These are phyloP conservation scores for Meriones psammophilus DNA, from an alignment of 2,797 vertebrate genomes.

Conservation along the genomic window DNA sequence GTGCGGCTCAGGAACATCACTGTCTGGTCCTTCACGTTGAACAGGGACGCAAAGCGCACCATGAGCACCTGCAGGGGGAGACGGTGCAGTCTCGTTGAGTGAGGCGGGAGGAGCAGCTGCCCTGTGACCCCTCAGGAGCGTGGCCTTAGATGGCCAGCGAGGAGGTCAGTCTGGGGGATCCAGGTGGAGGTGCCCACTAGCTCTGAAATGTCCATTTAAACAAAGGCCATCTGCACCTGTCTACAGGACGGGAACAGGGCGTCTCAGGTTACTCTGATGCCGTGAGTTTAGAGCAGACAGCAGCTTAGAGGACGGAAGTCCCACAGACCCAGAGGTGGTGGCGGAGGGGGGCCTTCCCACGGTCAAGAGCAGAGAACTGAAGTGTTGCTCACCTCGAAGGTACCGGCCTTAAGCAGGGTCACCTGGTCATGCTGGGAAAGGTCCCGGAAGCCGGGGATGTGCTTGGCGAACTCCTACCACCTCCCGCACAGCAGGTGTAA, in stretches of 20 bases:
- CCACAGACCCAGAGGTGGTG: not conserved
- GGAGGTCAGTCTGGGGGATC: not conserved
- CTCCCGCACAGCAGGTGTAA: conserved; percentile 95
- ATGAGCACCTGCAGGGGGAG: conserved; percentile 91
- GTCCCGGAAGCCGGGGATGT: conserved; percentile 94
- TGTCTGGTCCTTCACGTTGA: conserved; percentile 94
- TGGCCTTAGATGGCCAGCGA: not conserved
- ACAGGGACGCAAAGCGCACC: conserved; percentile 95
- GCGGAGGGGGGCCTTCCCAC: not conserved
- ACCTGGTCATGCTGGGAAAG: conserved; percentile 95
- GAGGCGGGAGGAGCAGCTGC: not conserved
- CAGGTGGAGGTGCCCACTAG: not conserved
- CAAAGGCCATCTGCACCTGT: not conserved
- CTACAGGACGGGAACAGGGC: not conserved
- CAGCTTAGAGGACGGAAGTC: not conserved
- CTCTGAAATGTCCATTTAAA: not conserved
- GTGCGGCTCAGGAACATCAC: conserved; percentile 95
- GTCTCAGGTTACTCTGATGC: not conserved
- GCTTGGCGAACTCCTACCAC: conserved; percentile 96
- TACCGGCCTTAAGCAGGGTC: conserved; percentile 95
- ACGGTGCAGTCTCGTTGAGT: not conserved
- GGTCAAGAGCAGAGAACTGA: not conserved
- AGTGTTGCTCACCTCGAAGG: conserved; percentile 93
- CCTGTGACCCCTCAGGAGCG: not conserved
- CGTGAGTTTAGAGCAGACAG: not conserved